Evolutionary conservation across 2,888 invertebrate species (phyloP), one percentile per base, ranked within the genome.

Genomic region (Drosophila infuscata): DNA sequence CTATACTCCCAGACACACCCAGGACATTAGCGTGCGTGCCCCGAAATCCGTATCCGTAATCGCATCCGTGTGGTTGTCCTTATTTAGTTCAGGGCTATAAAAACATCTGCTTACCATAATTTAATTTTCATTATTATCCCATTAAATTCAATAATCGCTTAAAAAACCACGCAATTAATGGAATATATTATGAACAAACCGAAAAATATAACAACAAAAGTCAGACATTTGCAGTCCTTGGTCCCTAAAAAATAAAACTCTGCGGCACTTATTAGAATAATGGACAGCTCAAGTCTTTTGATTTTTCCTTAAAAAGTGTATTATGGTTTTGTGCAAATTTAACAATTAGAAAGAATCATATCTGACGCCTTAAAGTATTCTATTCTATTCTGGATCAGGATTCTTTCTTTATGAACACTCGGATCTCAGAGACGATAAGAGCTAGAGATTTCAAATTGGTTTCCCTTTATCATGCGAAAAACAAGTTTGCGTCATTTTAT

Each of bases 1-100:
- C 35, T 36, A 20, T 17, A 17, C 15, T 32, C 11, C 51, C n/a
- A 30, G 57, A 54, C 76, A 79, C 76, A 76, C 81, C 73, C 61
- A 76, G 64, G 64, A 77, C 68, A 63, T 68, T 59, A 68, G 41
- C 25, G 8, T 32, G 59, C 51, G 56, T 67, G 38, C 53, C 61
- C 20, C 20, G 15, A 15, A 51, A 7, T 11, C 25, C 17, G 29
- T 51, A 32, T 58, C 51, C 58, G 29, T 38, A 25, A 46, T 29
- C 41, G 15, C 61, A 30, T 43, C 35, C 43, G 25, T 32, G 25
- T 53, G 33, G n/a, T 32, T 61, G 67, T 48, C 51, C 56, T 49
- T 49, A 53, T 33, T 58, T 49, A 43, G 12, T 11, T 20, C 17
- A 43, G 29, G 35, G 20, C 29, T 17, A 46, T 46, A 25, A 46